Base-by-base conservation (phyloP, 23 tunicate genomes). In the Ciona savignyi region DNA sequence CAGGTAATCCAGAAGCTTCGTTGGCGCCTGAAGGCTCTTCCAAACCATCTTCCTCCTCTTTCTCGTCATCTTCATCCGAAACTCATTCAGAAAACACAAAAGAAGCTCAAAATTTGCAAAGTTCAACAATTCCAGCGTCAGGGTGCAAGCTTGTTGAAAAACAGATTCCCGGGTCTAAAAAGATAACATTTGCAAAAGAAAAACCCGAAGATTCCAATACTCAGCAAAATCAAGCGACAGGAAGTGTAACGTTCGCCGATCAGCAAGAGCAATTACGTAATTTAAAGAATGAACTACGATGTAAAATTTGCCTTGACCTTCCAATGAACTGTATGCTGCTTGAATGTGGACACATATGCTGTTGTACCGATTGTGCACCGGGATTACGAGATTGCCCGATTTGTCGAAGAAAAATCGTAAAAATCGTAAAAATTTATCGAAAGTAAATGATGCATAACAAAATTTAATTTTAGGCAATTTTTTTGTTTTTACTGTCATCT, bases 281-380 rank as follows among this genome's bases (percentile, higher is more conserved):
- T 6, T 32, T 80, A 23, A 30, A 33, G 35, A 80, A 79, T 42
- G 84, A 80, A 42, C 25, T 27, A 27, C 68, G 63, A 1, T 86
- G 93, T 60, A 86, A 86, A 71, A 67, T 86, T 30, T 86, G 93
- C 49, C 62, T 86, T 4, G 93, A 86, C 56, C 23, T 27, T 3
- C 29, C 56, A 33, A 27, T 60, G 32, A 31, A 80, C 71, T 71
- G 78, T 60, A 29, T 80, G 2, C 75, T 86, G 25, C 9, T 74
- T 11, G 74, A 84, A 11, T 86, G 93, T 35, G 68, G 78, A 48
- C 93, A 86, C 70, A n/a, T 86, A 22, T 86, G 81, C 48, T 74
- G 66, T 27, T 86, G 93, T 35, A 25, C 68, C 1, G 30, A 80
- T 3, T 86, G 93, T 63, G 81, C 93, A 0, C 27, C 63, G 9